Conservation (phyloP, 2,888 invertebrate genomes). For the Pollenia griseotomentosa region DNA sequence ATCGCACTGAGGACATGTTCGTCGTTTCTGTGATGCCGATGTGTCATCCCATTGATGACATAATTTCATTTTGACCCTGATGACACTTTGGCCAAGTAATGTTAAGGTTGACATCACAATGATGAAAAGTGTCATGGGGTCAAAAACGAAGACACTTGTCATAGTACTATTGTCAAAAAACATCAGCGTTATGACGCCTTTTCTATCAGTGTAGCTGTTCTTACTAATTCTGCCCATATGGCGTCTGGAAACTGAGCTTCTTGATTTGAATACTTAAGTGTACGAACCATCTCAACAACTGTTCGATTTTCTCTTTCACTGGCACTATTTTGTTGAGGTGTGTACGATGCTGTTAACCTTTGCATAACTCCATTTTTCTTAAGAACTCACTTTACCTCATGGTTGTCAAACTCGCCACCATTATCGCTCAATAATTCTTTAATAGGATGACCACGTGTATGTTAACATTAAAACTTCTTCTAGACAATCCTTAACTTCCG, state of each 20-base stretch:
- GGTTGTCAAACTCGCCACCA: slow-evolving; percentile 61
- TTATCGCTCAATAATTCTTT: slow-evolving; percentile 6
- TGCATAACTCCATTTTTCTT: slow-evolving; percentile 50
- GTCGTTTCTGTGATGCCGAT: too few relatives aligned
- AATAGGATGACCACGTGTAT: not conserved
- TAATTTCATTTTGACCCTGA: too few relatives aligned
- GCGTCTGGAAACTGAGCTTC: not conserved
- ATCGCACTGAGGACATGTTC: too few relatives aligned
- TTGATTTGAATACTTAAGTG: not conserved
- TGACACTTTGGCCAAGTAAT: too few relatives aligned
- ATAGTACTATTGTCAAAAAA: too few relatives aligned
- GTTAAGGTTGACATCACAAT: too few relatives aligned
- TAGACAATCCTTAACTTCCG: not conserved
- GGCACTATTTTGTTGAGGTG: slow-evolving; percentile 55
- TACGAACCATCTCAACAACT: not conserved
- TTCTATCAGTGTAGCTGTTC: too few relatives aligned
- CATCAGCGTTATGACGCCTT: too few relatives aligned
- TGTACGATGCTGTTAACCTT: slow-evolving; percentile 62
- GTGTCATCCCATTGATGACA: too few relatives aligned
- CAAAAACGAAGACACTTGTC: too few relatives aligned
- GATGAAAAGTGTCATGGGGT: too few relatives aligned
- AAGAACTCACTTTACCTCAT: slow-evolving; percentile 20
- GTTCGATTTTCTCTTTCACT: slow-evolving; percentile 49
- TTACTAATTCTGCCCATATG: slow-evolving; percentile 33
- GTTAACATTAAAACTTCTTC: not conserved